Conservation (phyloP, 2,113 vertebrate genomes). For the Alaudala cheleensis region DNA sequence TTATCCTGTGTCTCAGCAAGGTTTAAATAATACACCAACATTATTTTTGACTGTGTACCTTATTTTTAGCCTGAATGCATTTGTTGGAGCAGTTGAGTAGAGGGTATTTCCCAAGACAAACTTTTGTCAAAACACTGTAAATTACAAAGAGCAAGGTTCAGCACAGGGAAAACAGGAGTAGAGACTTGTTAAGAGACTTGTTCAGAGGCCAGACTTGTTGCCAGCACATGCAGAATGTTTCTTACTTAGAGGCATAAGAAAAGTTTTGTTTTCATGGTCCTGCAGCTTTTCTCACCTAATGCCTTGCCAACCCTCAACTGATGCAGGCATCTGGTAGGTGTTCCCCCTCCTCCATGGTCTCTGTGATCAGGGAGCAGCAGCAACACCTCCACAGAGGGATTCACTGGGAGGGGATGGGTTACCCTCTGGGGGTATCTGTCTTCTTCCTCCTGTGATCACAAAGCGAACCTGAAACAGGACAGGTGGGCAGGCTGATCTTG, state of each 20-base stretch:
- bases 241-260: constrained; percentile 21
- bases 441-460: background rate
- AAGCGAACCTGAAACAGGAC: background rate
- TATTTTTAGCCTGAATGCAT: background rate
- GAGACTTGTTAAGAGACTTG: constrained; percentile 20
- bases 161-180: background rate
- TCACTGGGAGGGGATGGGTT: background rate
- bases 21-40: background rate
- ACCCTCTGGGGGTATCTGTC: background rate
- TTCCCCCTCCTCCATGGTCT: background rate
- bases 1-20: background rate
- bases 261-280: background rate
- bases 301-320: background rate
- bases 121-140: constrained; percentile 36
- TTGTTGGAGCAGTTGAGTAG: background rate
- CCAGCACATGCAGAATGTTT: constrained; percentile 1
- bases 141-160: background rate
- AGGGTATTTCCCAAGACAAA: constrained; percentile 44
- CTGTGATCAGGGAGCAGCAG: background rate
- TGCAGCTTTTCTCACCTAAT: constrained; percentile 9
- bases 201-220: background rate
- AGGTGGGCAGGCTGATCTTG: background rate
- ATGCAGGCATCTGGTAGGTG: background rate
- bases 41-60: background rate
- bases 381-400: background rate